A percentile compares a stretch with the other conserved stretches of the same genome.
Conservation (phyloP, 1,140 invertebrate genomes). For the Drosophila azteca region DNA sequence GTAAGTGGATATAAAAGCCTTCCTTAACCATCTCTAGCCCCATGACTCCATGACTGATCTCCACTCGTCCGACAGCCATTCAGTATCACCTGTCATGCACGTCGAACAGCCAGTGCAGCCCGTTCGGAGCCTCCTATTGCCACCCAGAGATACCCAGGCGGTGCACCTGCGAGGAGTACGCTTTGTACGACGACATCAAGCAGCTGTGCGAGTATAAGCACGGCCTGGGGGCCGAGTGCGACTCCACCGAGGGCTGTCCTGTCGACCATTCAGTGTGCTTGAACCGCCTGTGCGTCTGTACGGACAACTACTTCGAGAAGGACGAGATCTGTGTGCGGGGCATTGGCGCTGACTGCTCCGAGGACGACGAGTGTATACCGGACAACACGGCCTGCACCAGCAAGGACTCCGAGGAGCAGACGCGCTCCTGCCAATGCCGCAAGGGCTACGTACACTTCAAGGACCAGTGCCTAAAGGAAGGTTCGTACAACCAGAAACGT, state of each 20-base stretch:
- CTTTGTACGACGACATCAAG: constrained; percentile 73
- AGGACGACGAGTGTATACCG: constrained; percentile 82
- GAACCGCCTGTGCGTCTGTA: constrained; percentile 82
- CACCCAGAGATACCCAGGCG: constrained; percentile 67
- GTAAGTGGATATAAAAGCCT: constrained; percentile 42
- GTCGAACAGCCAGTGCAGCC: constrained; percentile 82
- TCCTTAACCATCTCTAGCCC: neutral
- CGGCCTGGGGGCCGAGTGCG: constrained; percentile 75
- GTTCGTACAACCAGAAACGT: constrained; percentile 20
- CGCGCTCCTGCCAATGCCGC: constrained; percentile 83
- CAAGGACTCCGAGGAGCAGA: constrained; percentile 48
- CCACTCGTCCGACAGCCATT: constrained; percentile 53
- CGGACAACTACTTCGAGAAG: constrained; percentile 77
- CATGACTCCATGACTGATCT: neutral
- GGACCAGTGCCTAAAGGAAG: constrained; percentile 83
- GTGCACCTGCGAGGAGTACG: constrained; percentile 79
- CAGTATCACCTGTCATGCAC: constrained; percentile 81
- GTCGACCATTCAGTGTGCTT: constrained; percentile 83
- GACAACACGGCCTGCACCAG: constrained; percentile 80
- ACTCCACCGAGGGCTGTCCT: constrained; percentile 67
- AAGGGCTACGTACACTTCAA: constrained; percentile 80
- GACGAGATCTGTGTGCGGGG: constrained; percentile 80
- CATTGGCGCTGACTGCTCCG: constrained; percentile 82
- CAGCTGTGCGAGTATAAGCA: constrained; percentile 75
- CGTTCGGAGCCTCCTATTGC: constrained; percentile 78